Evolutionary conservation across 2,888 invertebrate genomes (phyloP), one percentile per base, ranked within the genome.

Genomic region (Amblyjoppa proteus): DNA sequence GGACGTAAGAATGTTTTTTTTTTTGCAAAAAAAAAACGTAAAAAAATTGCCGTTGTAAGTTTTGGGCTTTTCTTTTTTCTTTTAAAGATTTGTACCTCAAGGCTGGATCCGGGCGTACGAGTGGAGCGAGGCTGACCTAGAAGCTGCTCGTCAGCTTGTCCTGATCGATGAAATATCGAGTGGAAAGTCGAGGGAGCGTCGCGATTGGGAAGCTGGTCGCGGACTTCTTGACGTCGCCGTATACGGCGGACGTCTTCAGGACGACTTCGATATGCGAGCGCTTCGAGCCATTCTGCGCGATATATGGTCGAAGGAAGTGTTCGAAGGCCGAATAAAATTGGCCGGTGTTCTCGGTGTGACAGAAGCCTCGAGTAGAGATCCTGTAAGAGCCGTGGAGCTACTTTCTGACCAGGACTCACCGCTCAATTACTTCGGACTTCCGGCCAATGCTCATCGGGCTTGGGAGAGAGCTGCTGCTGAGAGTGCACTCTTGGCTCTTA

Each of bases 21-120:
- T 3, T 34, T 34, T 5, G 5, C 6, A n/a, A 51, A 5, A 51
- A 51, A 13, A n/a, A 3, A n/a, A 3, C 20, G 20, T 0, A 66
- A 66, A 38, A 38, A 38, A 20, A 25, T 56, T 56, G 3, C 28
- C 1, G 58, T 11, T 49, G 16, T 51, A 58, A 69, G 13, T 25
- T 68, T 25, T 68, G 20, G 5, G 28, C 11, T 5, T 74, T 45
- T 51, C 77, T 38, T 85, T 74, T 51, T 51, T 79, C 28, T 85
- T 74, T 51, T 31, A 0, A 66, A 91, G 92, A 64, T 94, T 94
- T 68, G 91, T 94, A 3, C 92, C 94, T 78, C 91, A 93, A 92
- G 97, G 98, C 0, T 98, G 98, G 98, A 97, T 97, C 0, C 97
- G 97, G 92, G 96, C 96, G 92, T 98, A 99, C 94, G 98, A 98